phyloP scores from a whole-genome alignment of 2,888 invertebrate genomes.

The Thalpophila matura region DNA sequence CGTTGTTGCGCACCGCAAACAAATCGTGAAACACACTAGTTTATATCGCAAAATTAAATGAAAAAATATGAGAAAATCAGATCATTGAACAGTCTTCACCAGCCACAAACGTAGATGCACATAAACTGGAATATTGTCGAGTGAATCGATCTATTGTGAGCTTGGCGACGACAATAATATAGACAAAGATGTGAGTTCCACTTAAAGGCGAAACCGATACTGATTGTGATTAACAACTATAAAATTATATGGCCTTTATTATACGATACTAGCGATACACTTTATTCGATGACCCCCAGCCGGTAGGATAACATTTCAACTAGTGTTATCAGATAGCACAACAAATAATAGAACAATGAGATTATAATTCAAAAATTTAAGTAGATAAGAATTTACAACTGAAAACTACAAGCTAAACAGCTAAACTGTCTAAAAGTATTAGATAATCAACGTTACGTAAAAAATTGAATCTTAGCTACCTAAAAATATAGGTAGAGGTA shows the following conservation, averaged over 20 bases:
- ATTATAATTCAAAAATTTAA: background rate
- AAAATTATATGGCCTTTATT: slow-evolving; percentile 13
- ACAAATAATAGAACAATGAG: background rate
- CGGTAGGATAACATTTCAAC: slow-evolving; percentile 41
- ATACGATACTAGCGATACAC: slow-evolving; percentile 9
- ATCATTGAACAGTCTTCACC: slow-evolving; percentile 10
- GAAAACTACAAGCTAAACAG: slow-evolving; percentile 1
- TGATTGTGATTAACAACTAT: slow-evolving; percentile 30
- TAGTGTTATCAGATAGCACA: slow-evolving; percentile 21
- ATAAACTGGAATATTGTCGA: slow-evolving; percentile 44
- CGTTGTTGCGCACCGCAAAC: slow-evolving; percentile 37
- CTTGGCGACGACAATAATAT: slow-evolving; percentile 45
- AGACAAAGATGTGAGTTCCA: slow-evolving; percentile 57
- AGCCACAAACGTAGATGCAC: slow-evolving; percentile 15
- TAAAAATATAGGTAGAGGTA: slow-evolving; percentile 1
- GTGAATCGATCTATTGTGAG: slow-evolving; percentile 48
- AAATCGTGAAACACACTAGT: slow-evolving; percentile 26
- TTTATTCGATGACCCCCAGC: slow-evolving; percentile 29
- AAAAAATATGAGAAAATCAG: background rate
- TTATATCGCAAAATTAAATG: slow-evolving; percentile 29
- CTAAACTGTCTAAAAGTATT: slow-evolving; percentile 24
- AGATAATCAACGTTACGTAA: slow-evolving; percentile 53
- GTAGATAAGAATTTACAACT: background rate
- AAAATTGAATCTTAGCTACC: slow-evolving; percentile 34
- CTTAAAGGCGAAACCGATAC: slow-evolving; percentile 44